Conservation (phyloP, 2,888 invertebrate genomes). For the Melieria crassipennis region DNA sequence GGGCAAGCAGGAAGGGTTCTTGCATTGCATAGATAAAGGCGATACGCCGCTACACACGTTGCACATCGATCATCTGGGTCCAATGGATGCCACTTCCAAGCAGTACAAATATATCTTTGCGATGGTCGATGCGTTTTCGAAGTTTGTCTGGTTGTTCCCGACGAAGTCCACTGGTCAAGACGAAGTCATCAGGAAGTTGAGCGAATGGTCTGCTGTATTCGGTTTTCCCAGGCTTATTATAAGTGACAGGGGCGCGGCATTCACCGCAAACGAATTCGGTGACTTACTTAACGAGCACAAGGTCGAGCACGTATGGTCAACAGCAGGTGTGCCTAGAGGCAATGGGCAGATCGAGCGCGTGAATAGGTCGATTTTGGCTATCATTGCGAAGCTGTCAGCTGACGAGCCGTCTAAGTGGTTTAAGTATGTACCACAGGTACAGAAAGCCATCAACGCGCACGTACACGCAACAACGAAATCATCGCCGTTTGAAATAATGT, state of each 20-base stretch:
- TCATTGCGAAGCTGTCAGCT: constrained; percentile 33
- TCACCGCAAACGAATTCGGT: constrained; percentile 28
- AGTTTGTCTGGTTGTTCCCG: constrained; percentile 35
- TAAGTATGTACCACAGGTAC: constrained; percentile 33
- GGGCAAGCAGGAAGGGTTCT: constrained; percentile 55
- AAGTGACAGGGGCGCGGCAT: constrained; percentile 31
- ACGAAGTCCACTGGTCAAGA: constrained; percentile 23
- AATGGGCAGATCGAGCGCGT: constrained; percentile 36
- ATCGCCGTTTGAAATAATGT: constrained; percentile 36
- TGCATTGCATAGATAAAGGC: constrained; percentile 7
- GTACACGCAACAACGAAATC: constrained; percentile 26
- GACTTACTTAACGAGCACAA: constrained; percentile 23
- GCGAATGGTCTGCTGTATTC: constrained; percentile 13
- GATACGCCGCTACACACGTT: constrained; percentile 45
- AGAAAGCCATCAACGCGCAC: constrained; percentile 31
- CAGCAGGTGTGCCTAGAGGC: constrained; percentile 28
- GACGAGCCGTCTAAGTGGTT: constrained; percentile 37
- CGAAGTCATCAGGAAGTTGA: constrained; percentile 26
- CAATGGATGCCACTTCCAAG: constrained; percentile 43
- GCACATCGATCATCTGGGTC: constrained; percentile 49
- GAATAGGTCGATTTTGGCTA: constrained; percentile 32
- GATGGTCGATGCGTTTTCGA: constrained; percentile 29
- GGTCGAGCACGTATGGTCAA: constrained; percentile 28
- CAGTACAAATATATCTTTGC: constrained; percentile 32
- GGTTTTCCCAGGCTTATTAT: constrained; percentile 21